Base-by-base conservation (phyloP, 1,140 invertebrate genomes). In the Leguminivora glycinivorella region DNA sequence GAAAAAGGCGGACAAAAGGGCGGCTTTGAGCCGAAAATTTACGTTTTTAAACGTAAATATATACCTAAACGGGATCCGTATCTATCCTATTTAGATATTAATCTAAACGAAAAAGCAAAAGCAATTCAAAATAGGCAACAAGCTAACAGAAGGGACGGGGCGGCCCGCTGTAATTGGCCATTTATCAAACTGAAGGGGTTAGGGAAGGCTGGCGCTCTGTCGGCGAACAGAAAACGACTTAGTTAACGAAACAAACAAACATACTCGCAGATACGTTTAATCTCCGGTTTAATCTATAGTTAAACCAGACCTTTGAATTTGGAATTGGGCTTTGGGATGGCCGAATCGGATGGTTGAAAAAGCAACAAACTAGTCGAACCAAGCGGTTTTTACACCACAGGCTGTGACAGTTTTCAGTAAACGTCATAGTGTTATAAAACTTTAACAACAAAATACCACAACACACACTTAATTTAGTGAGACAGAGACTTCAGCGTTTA, bases 141-240 rank as follows among this genome's bases (percentile, higher is more conserved):
- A 90, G 88, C 89, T 90, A 88, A 86, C 87, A 89, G 87, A 87
- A 88, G 87, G 88, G 84, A 84, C 83, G 84, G 82, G 83, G 85
- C 84, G 83, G 83, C 79, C 83, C 75, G 77, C 81, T 89, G 89
- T 92, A 92, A 92, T 92, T 92, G 90, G 92, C 92, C 90, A 92
- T 92, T 92, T 92, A 92, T 92, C 92, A 92, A 92, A 92, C 87
- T 83, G 89, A 92, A 91, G 90, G 91, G 92, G 89, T 90, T 90
- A 90, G 88, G 82, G 79, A 77, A 74, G 72, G 78, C 86, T 87
- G 80, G 83, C 79, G 76, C 80, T 76, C 63, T 74, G 74, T 72
- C 77, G 73, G 71, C 76, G 68, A 58, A 69, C 73, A 74, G 74
- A 73, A 75, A 75, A 78, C 76, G 79, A 79, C 80, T 83, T 81